Evolutionary conservation across 2,888 invertebrate species (phyloP).

Genomic region (Euproctis similis): DNA sequence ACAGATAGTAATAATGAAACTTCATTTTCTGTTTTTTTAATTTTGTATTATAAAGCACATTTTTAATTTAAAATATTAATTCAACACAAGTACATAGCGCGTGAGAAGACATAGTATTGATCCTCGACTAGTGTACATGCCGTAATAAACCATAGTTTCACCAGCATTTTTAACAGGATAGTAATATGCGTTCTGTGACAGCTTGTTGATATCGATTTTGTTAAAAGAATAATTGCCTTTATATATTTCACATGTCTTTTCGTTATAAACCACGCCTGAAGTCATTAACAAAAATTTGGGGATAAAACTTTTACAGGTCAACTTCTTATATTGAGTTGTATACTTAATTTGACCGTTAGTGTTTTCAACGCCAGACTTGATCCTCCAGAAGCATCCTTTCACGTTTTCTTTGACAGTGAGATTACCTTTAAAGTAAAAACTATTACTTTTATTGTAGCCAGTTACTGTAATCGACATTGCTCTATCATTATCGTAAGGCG

Average conservation of each 20-base stretch:
- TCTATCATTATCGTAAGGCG: constrained; percentile 21
- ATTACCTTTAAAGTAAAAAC: constrained; percentile 24
- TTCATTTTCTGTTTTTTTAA: too few species aligned
- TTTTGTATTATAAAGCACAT: too few species aligned
- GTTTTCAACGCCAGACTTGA: constrained; percentile 23
- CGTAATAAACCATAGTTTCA: constrained; percentile 19
- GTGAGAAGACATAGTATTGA: constrained; percentile 18
- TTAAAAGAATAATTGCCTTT: constrained; percentile 27
- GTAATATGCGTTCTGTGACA: constrained; percentile 24
- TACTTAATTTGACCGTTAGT: constrained; percentile 13
- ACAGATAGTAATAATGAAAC: too few species aligned
- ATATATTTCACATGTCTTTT: constrained; percentile 23
- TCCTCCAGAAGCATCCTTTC: constrained; percentile 18
- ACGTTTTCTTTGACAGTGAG: constrained; percentile 24
- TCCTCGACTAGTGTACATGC: constrained; percentile 18
- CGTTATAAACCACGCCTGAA: constrained; percentile 22
- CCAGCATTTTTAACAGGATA: constrained; percentile 29
- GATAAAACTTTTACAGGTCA: constrained; percentile 28
- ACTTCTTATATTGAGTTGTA: constrained; percentile 18
- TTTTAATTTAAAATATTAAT: too few species aligned
- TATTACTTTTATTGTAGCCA: constrained; percentile 19
- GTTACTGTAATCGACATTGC: constrained; percentile 8
- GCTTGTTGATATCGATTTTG: constrained; percentile 23
- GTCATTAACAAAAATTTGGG: constrained; percentile 19
- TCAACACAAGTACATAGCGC: constrained; percentile 13